phyloP scores from a whole-genome alignment of 2,113 vertebrate genomes.

The Macquaria australasica region DNA sequence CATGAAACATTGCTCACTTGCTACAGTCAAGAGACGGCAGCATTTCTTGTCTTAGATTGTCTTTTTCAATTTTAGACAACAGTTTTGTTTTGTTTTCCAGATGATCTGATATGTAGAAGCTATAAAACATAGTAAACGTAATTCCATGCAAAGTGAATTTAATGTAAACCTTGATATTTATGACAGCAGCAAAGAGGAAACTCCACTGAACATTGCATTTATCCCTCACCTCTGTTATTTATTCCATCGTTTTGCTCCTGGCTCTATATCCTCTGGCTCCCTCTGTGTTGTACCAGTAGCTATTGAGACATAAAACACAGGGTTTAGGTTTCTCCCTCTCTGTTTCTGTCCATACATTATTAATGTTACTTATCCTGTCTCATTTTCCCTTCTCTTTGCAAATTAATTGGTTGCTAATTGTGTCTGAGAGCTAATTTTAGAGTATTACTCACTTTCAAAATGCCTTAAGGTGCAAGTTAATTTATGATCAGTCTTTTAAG shows the following conservation, averaged over 20 bases:
- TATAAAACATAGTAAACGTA: neutral
- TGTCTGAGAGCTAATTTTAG: slow-evolving; percentile 63
- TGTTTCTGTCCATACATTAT: slow-evolving; percentile 66
- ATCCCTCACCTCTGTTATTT: slow-evolving; percentile 26
- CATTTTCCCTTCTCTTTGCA: slow-evolving; percentile 48
- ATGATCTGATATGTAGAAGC: slow-evolving; percentile 1
- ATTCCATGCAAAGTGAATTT: neutral
- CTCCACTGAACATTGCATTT: slow-evolving; percentile 25
- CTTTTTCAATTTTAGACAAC: neutral
- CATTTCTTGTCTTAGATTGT: neutral
- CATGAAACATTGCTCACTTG: slow-evolving; percentile 5
- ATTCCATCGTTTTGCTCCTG: slow-evolving; percentile 46
- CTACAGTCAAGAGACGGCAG: neutral
- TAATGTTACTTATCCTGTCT: slow-evolving; percentile 56
- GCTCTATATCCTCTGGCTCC: slow-evolving; percentile 19
- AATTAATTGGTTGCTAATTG: slow-evolving; percentile 72
- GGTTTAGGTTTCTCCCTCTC: slow-evolving; percentile 53
- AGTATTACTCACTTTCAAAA: slow-evolving; percentile 26
- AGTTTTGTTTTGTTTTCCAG: neutral
- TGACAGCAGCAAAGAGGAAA: slow-evolving; percentile 17
- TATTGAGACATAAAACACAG: slow-evolving; percentile 44
- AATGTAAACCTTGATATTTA: slow-evolving; percentile 21
- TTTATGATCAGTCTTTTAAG: slow-evolving; percentile 4
- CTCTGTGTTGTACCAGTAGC: slow-evolving; percentile 7
- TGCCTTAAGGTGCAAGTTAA: slow-evolving; percentile 6